These are phyloP conservation scores for Mylabris sibirica DNA, from an alignment of 2,888 invertebrate species.

Conservation along the genomic window DNA sequence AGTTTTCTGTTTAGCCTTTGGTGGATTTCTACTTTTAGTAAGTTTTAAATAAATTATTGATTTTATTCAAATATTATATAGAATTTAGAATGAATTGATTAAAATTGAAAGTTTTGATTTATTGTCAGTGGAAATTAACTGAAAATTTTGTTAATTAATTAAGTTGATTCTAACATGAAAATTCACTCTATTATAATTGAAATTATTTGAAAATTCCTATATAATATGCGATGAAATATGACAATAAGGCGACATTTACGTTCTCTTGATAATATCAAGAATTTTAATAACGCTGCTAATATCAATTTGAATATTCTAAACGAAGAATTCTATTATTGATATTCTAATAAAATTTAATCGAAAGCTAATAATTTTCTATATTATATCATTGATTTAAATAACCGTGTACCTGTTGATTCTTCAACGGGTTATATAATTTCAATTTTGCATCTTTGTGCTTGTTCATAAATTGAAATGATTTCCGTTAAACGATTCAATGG, in stretches of 20 bases:
- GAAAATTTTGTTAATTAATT: neutral
- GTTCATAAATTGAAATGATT: neutral
- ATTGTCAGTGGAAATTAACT: slow-evolving; percentile 1
- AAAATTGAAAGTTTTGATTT: neutral
- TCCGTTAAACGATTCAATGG: neutral
- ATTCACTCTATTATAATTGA: slow-evolving; percentile 1
- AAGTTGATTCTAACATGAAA: neutral
- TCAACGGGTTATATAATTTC: neutral
- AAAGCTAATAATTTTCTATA: slow-evolving; percentile 10
- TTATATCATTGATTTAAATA: slow-evolving; percentile 12
- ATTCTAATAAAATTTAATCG: slow-evolving; percentile 29
- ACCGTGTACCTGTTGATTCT: slow-evolving; percentile 25
- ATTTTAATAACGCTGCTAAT: slow-evolving; percentile 31
- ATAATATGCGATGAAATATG: neutral
- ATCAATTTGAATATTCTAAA: slow-evolving; percentile 31
- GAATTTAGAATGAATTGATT: neutral
- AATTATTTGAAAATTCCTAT: neutral
- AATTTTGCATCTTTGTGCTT: neutral
- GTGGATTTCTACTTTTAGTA: slow-evolving; percentile 66
- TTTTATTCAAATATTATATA: neutral
- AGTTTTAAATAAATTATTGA: slow-evolving; percentile 40
- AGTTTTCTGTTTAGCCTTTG: slow-evolving; percentile 78
- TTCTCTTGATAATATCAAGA: slow-evolving; percentile 21
- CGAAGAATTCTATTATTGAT: slow-evolving; percentile 33
- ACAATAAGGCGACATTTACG: neutral